Base-by-base conservation (phyloP, 1,140 invertebrate species). In the Druon quercuslanigerum region DNA sequence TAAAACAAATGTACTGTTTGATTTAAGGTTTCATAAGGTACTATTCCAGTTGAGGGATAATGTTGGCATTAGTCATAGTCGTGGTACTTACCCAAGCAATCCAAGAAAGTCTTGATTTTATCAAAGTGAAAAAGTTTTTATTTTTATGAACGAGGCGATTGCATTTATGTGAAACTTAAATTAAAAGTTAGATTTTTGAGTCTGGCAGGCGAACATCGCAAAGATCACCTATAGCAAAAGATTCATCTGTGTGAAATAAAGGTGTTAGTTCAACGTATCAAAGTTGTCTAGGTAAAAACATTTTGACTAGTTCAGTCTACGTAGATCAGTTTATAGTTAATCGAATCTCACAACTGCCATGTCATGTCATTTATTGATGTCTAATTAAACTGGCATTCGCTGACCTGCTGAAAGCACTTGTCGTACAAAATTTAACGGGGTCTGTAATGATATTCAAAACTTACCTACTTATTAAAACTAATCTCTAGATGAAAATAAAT, bases 401-500 rank as follows among this genome's bases (percentile, higher is more conserved):
- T 79, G 66, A 81, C 51, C 72, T 75, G 72, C 51, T 74, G 11
- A 76, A 76, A 76, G 74, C 60, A 73, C 73, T 73, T 72, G 56
- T 80, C 75, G 72, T 80, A 77, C 71, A 74, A 77, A 80, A 77
- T 78, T 70, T 74, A 73, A 78, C 50, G 33, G 72, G 56, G 57
- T 77, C 50, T 71, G 19, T 52, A 77, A 77, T 72, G 73, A 50
- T 73, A 76, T 82, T 77, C 73, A 81, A 33, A 71, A 50, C 16
- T 20, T 66, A 66, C 60, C 33, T 66, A 72, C 75, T 76, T 77
- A 79, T 60, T 75, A 54, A 77, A 77, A 82, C 71, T 84, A 82
- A 82, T 74, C 77, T 77, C 79, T 79, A 82, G 78, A 66, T 60
- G 57, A 76, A 75, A 79, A 74, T 80, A 81, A 81, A 80, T 79